Evolutionary conservation across 2,888 invertebrate species (phyloP).

Genomic region (Heterodera filipjevi): DNA sequence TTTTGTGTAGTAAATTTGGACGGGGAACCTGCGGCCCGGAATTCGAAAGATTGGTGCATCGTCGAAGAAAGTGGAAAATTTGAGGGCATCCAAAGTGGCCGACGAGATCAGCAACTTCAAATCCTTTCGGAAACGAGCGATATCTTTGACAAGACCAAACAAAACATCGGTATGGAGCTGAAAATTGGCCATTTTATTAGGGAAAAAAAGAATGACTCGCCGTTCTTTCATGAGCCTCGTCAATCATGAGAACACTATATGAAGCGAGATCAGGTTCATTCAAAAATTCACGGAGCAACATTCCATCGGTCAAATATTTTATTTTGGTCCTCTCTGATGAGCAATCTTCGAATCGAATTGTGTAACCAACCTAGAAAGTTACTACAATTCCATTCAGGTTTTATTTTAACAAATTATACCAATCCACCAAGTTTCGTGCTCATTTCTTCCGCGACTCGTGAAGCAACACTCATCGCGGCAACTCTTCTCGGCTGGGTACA

Average conservation of each 20-base stretch:
- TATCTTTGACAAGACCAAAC: constrained; percentile 83
- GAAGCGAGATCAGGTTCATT: constrained; percentile 93
- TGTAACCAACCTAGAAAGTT: constrained; percentile 72
- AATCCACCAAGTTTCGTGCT: constrained; percentile 82
- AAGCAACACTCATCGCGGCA: constrained; percentile 99
- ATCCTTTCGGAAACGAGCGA: constrained; percentile 71
- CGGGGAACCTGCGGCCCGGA: constrained; percentile 88
- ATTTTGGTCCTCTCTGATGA: constrained; percentile 93
- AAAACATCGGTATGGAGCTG: constrained; percentile 86
- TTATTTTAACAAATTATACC: constrained; percentile 29
- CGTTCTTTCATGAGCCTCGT: constrained; percentile 98
- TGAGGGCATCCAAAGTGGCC: constrained; percentile 95
- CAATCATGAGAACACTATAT: constrained; percentile 98
- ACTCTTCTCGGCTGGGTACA: constrained; percentile 98
- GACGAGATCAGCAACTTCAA: constrained; percentile 94
- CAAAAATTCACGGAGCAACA: constrained; percentile 91
- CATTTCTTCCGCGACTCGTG: constrained; percentile 97
- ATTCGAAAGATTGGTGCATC: constrained; percentile 96
- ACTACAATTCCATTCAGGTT: background rate
- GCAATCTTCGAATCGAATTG: constrained; percentile 97
- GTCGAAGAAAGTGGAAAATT: constrained; percentile 89
- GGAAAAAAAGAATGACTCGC: constrained; percentile 67
- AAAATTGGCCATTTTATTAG: background rate
- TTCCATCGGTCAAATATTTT: constrained; percentile 99
- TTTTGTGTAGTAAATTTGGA: constrained; percentile 97